Evolutionary conservation across 2,113 vertebrate genomes (phyloP), one percentile per base, ranked within the genome.

Genomic region (Anolis sagrei): DNA sequence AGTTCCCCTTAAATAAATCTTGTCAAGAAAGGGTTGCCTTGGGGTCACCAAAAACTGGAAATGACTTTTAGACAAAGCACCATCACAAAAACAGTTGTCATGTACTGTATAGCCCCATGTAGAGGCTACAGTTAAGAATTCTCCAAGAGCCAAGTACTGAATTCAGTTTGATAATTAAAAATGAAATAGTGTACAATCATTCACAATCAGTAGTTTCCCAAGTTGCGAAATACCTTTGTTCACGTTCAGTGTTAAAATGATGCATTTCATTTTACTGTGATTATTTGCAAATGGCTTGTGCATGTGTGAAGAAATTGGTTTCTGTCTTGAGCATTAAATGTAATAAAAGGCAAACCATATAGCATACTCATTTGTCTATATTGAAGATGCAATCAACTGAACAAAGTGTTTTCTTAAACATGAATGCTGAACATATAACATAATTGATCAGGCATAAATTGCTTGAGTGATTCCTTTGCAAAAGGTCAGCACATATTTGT

Each of bases 311-410:
- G 89, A 91, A 44, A 82, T 66, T 81, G 87, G 49, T 72, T 86
- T 87, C 79, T 86, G 81, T 75, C 23, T 27, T 78, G 77, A 87
- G 75, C 91, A 75, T 79, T 72, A 66, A 85, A 58, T 58, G 70
- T 29, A 32, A 86, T 81, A 89, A 58, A 58, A 91, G 6, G 44
- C 36, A 78, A 79, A 4, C 64, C 75, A 19, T 25, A 73, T 79
- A 61, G 34, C 16, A 69, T 48, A 18, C n/a, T 73, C 34, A 77
- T 86, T 85, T 92, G 84, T 79, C 23, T 88, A 72, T 48, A 64
- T 21, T 69, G 75, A 73, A 69, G 34, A 73, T 77, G 64, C 48
- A 61, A 68, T 69, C 27, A 81, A 39, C 36, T 32, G 74, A 81
- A 90, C 76, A 77, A 90, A 89, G 29, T 51, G 9, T 36, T 92